phyloP scores from a whole-genome alignment of 2,888 invertebrate genomes.

The Fragum fragum region DNA sequence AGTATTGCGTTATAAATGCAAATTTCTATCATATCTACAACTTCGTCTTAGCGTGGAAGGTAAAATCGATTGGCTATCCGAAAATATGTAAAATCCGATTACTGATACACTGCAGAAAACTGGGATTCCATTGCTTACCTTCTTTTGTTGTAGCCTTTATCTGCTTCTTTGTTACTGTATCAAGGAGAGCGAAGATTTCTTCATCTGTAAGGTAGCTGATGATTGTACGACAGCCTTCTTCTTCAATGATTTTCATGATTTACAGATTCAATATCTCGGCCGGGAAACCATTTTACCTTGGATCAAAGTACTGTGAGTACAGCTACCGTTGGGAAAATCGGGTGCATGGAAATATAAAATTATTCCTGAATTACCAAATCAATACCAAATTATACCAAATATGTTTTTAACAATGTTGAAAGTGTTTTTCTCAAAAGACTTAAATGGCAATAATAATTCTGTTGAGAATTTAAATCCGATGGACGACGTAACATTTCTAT shows the following conservation, averaged over 20 bases:
- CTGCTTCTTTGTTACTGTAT: slow-evolving; percentile 18
- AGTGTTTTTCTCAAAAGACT: too few species aligned
- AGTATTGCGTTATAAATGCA: too few species aligned
- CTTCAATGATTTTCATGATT: slow-evolving; percentile 12
- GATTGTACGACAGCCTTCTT: slow-evolving; percentile 5
- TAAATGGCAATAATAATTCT: too few species aligned
- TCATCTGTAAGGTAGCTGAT: slow-evolving; percentile 13
- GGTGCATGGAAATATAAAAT: too few species aligned
- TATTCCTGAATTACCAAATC: too few species aligned
- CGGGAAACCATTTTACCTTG: background rate
- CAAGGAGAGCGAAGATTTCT: slow-evolving; percentile 19
- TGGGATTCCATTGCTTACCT: background rate
- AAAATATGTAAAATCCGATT: background rate
- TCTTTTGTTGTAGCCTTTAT: slow-evolving; percentile 3
- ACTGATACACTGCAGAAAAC: background rate
- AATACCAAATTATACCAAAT: too few species aligned
- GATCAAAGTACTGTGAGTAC: slow-evolving; percentile 16
- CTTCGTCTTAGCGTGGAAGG: too few species aligned
- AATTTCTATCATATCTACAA: too few species aligned
- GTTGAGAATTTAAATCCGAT: too few species aligned
- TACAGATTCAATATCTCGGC: background rate
- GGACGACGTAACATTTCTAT: too few species aligned
- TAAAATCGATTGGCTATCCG: background rate
- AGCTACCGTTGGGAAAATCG: too few species aligned
- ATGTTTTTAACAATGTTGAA: too few species aligned